Evolutionary conservation across 2,888 invertebrate species (phyloP), one percentile per base, ranked within the genome.

Genomic region (Congeria kusceri): DNA sequence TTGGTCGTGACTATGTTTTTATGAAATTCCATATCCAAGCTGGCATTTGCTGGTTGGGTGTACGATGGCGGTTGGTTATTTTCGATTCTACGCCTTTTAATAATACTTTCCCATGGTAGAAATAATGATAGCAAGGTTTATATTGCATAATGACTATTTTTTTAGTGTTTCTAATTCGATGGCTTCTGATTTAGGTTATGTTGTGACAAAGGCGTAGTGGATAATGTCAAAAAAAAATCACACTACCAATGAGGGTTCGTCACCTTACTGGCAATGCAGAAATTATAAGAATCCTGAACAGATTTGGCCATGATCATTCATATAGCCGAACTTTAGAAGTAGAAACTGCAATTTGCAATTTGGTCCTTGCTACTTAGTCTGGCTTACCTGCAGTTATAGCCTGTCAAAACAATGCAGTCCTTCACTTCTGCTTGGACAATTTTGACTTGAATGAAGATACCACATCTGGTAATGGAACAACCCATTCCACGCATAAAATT

Each of bases 191-290:
- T 9, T 4, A 9, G 4, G 32, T 9, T 32, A 7, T 32, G 4
- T 4, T 32, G 32, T 32, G 32, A 9, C 9, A 5, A 61, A 39
- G 29, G 80, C 80, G 0, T 29, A 76, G 53, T 85, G 80, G 74
- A 32, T 27, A 18, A 68, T 83, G 70, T 75, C 79, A 13, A 77
- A 79, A 56, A n/a, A 67, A 77, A 32, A 58, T 78, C 20, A 28
- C 63, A 1, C 47, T 83, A 18, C 65, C 73, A 63, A 85, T 77
- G 78, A 63, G 75, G 7, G 13, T 83, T 3, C 32, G 80, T 20
- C 79, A 83, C 70, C 27, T 75, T 0, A 83, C 83, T 11, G 85
- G 85, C 0, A 85, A 49, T 75, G 67, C 80, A 27, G 78, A 83
- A 58, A 20, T 83, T n/a, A 47, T 79, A 11, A 81, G 73, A 1